Percentiles rank a stretch among this genome's conserved stretches.
Evolutionary conservation across 1,140 invertebrate species (phyloP).

Genomic region (Polyergus mexicanus): DNA sequence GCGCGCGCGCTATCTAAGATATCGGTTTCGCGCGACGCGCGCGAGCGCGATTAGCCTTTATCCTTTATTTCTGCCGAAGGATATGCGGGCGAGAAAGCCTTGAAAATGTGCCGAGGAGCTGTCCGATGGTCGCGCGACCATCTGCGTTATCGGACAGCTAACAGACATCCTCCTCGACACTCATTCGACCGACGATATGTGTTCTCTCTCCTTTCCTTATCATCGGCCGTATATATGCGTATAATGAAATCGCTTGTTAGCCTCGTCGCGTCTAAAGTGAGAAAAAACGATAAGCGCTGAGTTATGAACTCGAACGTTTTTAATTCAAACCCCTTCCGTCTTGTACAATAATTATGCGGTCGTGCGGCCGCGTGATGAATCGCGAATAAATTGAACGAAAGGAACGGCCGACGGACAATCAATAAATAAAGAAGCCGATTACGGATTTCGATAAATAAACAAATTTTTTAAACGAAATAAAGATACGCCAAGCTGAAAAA

Average conservation of each 20-base stretch:
- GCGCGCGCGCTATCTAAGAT: conserved; percentile 18
- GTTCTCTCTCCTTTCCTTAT: conserved; percentile 35
- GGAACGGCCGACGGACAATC: not conserved
- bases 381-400: conserved; percentile 50
- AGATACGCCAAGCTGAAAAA: too few species aligned
- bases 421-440: not conserved
- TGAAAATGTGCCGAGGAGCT: conserved; percentile 34
- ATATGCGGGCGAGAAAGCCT: conserved; percentile 63
- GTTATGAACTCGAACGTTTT: conserved; percentile 44
- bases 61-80: conserved; percentile 56
- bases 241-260: conserved; percentile 57
- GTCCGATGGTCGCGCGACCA: conserved; percentile 21
- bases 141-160: conserved; percentile 51
- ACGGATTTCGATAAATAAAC: not conserved
- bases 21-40: conserved; percentile 54
- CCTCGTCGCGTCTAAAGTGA: conserved; percentile 32
- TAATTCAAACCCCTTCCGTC: not conserved
- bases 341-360: conserved; percentile 51
- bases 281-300: conserved; percentile 54
- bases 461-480: too few species aligned
- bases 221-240: not conserved
- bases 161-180: conserved; percentile 14
- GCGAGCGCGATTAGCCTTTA: conserved; percentile 56
- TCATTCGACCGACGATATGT: conserved; percentile 2
- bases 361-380: conserved; percentile 38